phyloP scores from a whole-genome alignment of 2,797 vertebrate species.

The Peromyscus eremicus region DNA sequence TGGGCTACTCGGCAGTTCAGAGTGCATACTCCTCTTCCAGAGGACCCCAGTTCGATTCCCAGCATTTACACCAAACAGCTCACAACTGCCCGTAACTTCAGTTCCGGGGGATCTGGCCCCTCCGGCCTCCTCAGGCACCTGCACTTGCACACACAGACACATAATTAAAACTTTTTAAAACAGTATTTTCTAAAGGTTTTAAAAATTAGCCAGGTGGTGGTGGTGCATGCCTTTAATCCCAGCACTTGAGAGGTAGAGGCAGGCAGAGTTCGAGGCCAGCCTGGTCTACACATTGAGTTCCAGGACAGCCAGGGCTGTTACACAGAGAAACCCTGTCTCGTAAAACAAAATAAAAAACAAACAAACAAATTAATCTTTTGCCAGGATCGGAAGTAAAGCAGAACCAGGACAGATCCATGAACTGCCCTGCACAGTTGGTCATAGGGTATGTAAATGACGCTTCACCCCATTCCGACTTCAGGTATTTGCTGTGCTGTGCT shows the following conservation, averaged over 20 bases:
- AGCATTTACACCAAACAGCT: too few relatives aligned
- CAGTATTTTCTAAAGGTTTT: not conserved
- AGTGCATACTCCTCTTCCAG: not conserved
- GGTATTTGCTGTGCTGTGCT: not conserved
- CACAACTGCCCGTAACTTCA: not conserved
- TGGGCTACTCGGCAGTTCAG: not conserved
- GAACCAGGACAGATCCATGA: not conserved
- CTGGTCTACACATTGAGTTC: not conserved
- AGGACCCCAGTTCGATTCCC: not conserved
- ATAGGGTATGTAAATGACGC: not conserved
- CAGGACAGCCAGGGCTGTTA: not conserved
- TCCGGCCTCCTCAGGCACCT: not conserved
- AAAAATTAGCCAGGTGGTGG: not conserved
- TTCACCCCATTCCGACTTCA: not conserved
- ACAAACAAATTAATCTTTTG: not conserved
- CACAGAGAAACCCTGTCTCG: not conserved
- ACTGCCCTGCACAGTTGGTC: not conserved
- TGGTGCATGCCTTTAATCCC: not conserved
- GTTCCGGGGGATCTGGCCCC: not conserved
- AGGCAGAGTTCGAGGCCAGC: not conserved
- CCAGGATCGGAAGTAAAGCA: not conserved
- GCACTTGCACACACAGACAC: not conserved
- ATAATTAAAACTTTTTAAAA: not conserved
- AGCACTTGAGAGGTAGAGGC: not conserved
- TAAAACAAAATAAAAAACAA: not conserved